phyloP scores from a whole-genome alignment of 1,140 invertebrate species.

The Cydia pomonella region DNA sequence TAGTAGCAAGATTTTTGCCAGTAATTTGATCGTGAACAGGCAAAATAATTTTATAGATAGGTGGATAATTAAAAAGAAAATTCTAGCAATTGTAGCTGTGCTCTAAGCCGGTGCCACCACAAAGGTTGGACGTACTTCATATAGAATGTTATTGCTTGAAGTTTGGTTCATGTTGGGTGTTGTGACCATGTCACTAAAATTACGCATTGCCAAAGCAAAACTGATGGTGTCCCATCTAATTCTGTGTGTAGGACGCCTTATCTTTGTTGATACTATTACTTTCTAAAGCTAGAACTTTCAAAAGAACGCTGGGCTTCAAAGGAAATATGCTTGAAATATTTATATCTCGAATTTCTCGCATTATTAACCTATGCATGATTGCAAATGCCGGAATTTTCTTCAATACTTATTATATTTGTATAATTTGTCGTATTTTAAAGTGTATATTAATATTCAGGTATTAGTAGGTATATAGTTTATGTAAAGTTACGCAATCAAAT shows the following conservation, averaged over 20 bases:
- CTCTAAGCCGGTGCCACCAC: background rate
- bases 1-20: background rate
- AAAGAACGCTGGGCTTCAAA: background rate
- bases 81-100: background rate
- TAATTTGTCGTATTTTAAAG: conserved; percentile 15
- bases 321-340: background rate
- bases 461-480: conserved; percentile 28
- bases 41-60: background rate
- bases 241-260: background rate
- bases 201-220: background rate
- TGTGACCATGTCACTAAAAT: background rate
- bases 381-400: conserved; percentile 8
- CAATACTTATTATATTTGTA: background rate
- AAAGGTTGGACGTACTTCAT: background rate
- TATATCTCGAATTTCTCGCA: background rate
- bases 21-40: background rate
- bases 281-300: background rate
- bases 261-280: background rate
- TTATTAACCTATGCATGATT: background rate
- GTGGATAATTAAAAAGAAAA: background rate
- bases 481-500: conserved; percentile 31
- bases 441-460: conserved; percentile 18
- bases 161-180: background rate
- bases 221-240: background rate
- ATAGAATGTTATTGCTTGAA: background rate